Conservation (phyloP, 2,888 invertebrate genomes). For the Zygogramma bicolorata region DNA sequence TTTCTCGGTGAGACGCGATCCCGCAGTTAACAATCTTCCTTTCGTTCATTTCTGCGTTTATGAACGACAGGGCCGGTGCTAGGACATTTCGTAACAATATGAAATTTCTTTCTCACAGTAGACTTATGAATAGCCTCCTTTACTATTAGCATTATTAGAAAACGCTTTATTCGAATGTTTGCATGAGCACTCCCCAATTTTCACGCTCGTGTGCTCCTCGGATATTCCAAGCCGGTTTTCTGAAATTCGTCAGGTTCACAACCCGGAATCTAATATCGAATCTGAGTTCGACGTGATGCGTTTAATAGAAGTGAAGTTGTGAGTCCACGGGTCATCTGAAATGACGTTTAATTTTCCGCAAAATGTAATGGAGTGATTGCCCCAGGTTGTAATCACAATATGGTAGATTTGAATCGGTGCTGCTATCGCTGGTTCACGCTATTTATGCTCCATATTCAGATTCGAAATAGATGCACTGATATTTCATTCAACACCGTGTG, state of each 20-base stretch:
- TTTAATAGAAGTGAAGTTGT: background rate
- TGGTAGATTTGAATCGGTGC: background rate
- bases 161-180: too few relatives aligned
- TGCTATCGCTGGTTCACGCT: background rate
- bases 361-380: slow-evolving; percentile 15
- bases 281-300: background rate
- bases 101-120: too few relatives aligned
- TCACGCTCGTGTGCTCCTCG: too few relatives aligned
- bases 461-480: background rate
- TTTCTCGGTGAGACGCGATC: too few relatives aligned
- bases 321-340: background rate
- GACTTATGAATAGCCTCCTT: too few relatives aligned
- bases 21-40: too few relatives aligned
- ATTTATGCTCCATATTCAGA: background rate
- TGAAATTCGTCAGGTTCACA: background rate
- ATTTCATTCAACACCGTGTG: slow-evolving; percentile 11
- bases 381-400: slow-evolving; percentile 12
- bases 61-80: too few relatives aligned
- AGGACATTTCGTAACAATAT: too few relatives aligned
- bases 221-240: too few relatives aligned
- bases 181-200: too few relatives aligned
- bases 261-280: background rate
- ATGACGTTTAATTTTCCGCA: slow-evolving; percentile 8
- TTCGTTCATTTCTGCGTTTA: too few relatives aligned
- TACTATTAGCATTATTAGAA: too few relatives aligned